A percentile compares a stretch with the other conserved stretches of the same genome.
Evolutionary conservation across 2,113 vertebrate species (phyloP).

Genomic region (Numenius arquata): DNA sequence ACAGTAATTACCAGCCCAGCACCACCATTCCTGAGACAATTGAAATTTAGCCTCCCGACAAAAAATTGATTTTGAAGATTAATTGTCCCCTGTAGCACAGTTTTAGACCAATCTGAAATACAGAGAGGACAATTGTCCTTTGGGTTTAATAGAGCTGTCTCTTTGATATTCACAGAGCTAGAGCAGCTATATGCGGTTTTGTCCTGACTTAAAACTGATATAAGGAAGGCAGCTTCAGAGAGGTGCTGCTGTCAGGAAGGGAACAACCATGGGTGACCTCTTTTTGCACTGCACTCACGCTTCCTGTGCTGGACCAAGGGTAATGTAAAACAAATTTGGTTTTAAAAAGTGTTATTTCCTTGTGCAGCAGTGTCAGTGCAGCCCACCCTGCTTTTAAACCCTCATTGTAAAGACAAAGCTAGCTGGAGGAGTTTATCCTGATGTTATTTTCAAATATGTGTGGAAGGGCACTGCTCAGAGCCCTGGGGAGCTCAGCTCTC

Average conservation of each 20-base stretch:
- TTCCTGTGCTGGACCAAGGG: not conserved
- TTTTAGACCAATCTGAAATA: conserved; percentile 28
- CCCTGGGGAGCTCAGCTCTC: not conserved
- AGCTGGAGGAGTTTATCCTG: not conserved
- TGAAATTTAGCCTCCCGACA: conserved; percentile 51
- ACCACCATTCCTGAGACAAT: conserved; percentile 7
- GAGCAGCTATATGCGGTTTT: not conserved
- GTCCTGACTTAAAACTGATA: not conserved
- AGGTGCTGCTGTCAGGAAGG: not conserved
- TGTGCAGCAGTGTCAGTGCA: not conserved
- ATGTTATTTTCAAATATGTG: not conserved
- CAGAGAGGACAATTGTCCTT: conserved; percentile 15
- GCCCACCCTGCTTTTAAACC: not conserved
- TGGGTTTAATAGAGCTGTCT: conserved; percentile 26
- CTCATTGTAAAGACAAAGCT: not conserved
- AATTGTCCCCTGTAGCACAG: conserved; percentile 35
- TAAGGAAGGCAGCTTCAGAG: not conserved
- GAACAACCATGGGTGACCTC: not conserved
- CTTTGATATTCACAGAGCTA: not conserved
- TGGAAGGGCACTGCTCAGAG: not conserved
- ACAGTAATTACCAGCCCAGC: conserved; percentile 17
- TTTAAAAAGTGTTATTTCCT: not conserved
- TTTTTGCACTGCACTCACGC: not conserved
- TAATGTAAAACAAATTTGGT: not conserved
- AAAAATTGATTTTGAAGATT: conserved; percentile 56